Evolutionary conservation across 2,797 vertebrate species (phyloP), one percentile per base, ranked within the genome.

Genomic region (Balearica regulorum): DNA sequence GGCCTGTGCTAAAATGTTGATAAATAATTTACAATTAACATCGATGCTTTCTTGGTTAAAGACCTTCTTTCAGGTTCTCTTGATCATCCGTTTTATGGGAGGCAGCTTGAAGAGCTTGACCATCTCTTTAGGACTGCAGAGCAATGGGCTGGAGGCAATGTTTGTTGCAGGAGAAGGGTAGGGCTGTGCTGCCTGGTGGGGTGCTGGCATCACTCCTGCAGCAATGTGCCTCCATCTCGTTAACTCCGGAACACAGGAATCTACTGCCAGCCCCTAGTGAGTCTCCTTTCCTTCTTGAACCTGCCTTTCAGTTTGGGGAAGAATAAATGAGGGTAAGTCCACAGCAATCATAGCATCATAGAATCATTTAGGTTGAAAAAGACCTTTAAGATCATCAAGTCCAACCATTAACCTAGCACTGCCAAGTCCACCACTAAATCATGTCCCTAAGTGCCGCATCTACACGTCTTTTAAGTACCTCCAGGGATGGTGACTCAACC

Each of bases 181-280:
- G 64, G 26, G n/a, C 48, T 41, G 41, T 8, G 2, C 44, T 83
- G 72, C 29, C 29, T 3, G 3, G 1, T 0, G 3, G 8, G 2
- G 2, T 1, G 4, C 37, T 55, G 48, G 35, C 57, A 13, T 35
- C 0, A 4, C 22, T 75, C 10, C 69, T 0, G 0, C 51, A 87
- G 68, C 19, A 11, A 13, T 0, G 0, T 64, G 35, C 33, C 33
- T 78, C 51, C 4, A 1, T 64, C 72, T 44, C 1, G 2, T 37
- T 37, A n/a, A 16, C 22, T 37, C 1, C 1, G 24, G 15, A 9
- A 24, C 0, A 1, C 12, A 31, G 54, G 21, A 72, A 22, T 48
- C 44, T 69, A 48, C 37, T 62, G 58, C 13, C 0, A 0, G 17
- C 24, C 46, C 14, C 37, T 62, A 3, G 28, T 3, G 9, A 49